Base-by-base conservation (phyloP, 2,797 vertebrate species). In the Toxotes lorentzi region DNA sequence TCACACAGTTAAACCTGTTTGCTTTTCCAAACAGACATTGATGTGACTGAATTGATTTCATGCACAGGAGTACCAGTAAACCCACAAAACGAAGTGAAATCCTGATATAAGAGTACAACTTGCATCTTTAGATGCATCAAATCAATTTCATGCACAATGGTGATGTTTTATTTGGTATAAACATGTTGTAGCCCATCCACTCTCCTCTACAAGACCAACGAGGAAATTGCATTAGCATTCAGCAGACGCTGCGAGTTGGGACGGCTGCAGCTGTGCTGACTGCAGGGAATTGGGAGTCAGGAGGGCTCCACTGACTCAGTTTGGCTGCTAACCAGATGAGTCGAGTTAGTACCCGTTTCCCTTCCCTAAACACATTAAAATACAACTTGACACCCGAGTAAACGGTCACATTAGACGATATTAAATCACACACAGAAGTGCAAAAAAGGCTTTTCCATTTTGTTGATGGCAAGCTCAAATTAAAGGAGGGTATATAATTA, bases 171-270 rank as follows among this genome's bases (percentile, higher is more conserved):
- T 67, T 67, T 57, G 54, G 38, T 51, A 35, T 11, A 63, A 84
- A 65, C 43, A 61, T 63, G 50, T 43, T 70, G 68, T 32, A 40
- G 70, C 69, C 58, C 16, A 19, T 64, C 60, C 53, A 59, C 59
- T 56, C 68, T 69, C 62, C 43, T 45, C 23, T 65, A 61, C 17
- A 24, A 70, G 47, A 68, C 34, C 4, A 6, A 84, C 30, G 74
- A 80, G 81, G 78, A 89, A 81, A 86, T 56, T 2, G 7, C 76
- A 92, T 92, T 87, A 88, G 88, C 87, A 90, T 92, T 90, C 90
- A 84, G 75, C 69, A 79, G 80, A 78, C 30, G 77, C 66, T 63
- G 82, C 50, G 32, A 62, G 87, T 40, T 30, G 32, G 27, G 68
- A 76, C 66, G 73, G 87, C 84, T 57, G 67, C 76, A 62, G 79